phyloP scores from a whole-genome alignment of 2,888 invertebrate species.

The Trichogramma evanescens region DNA sequence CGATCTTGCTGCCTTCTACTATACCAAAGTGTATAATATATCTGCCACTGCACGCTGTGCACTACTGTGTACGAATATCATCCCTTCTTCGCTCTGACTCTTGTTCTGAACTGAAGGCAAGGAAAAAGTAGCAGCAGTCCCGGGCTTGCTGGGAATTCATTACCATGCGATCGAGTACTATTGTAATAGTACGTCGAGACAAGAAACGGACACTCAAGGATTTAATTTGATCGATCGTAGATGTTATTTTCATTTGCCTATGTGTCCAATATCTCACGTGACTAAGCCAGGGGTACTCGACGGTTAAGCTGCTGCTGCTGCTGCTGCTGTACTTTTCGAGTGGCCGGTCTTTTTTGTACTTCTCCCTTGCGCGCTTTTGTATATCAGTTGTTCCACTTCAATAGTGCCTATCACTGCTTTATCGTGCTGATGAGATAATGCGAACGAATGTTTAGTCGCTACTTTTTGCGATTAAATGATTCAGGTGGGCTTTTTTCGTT shows the following conservation, averaged over 20 bases:
- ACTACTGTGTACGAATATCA: not conserved
- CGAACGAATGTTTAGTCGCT: not conserved
- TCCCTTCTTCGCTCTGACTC: no score
- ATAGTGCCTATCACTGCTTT: no score
- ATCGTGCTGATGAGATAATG: no score
- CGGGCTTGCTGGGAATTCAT: not conserved
- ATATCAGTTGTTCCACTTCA: not conserved
- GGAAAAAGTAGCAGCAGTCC: no score
- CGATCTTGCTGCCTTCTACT: not conserved
- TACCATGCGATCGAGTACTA: slow-evolving; percentile 9
- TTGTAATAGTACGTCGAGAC: no score
- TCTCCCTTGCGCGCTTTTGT: not conserved
- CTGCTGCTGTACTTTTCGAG: not conserved
- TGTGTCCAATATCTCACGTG: no score
- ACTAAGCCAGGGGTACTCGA: no score
- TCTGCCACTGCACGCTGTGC: slow-evolving; percentile 13
- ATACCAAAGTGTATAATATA: no score
- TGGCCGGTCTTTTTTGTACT: not conserved
- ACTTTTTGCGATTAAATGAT: not conserved
- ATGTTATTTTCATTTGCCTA: slow-evolving; percentile 12
- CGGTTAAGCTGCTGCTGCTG: not conserved
- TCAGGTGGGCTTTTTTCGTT: not conserved
- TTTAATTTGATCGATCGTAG: slow-evolving; percentile 21
- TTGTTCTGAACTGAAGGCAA: no score
- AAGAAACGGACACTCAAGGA: not conserved